Evolutionary conservation across 2,797 vertebrate species (phyloP), one percentile per base, ranked within the genome.

Genomic region (Etheostoma nigrum): DNA sequence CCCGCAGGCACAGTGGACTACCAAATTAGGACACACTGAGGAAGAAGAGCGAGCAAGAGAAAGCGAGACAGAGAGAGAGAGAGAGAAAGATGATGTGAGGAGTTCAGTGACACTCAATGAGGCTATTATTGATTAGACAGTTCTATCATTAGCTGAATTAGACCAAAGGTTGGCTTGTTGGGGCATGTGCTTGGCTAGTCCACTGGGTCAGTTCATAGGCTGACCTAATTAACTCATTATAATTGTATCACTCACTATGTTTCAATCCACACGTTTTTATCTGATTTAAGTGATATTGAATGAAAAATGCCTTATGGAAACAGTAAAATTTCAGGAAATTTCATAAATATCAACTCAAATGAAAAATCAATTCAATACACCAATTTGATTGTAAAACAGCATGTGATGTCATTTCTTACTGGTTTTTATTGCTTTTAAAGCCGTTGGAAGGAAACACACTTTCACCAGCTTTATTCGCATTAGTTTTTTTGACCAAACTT

Each of bases 91-190:
- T 62, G n/a, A 40, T 40, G 27, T 58, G 83, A 76, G 74, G 45
- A 67, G 68, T 78, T 86, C 66, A 74, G 64, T 57, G 74, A 76
- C 49, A 71, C 85, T 87, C 78, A 71, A 45, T 84, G 82, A 83
- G 78, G 82, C 70, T 79, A 18, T 76, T 85, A 92, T 93, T 87
- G 91, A 92, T 90, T 51, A 51, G 60, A 67, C 70, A 51, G 75
- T 82, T 82, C 75, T 80, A 74, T 88, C 76, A 91, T 87, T 90
- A 88, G 87, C 79, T 66, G 44, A 81, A 79, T 72, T 82, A 67
- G 78, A 84, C 82, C 73, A 85, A 64, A 74, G 70, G 75, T 47
- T 71, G 73, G 49, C 57, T 71, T 69, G 78, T 66, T 62, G 63
- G 69, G 78, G 36, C 21, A 58, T 21, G 47, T 54, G 69, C 55